phyloP scores from a whole-genome alignment of 2,888 invertebrate genomes.

The Polydrusus cervinus region DNA sequence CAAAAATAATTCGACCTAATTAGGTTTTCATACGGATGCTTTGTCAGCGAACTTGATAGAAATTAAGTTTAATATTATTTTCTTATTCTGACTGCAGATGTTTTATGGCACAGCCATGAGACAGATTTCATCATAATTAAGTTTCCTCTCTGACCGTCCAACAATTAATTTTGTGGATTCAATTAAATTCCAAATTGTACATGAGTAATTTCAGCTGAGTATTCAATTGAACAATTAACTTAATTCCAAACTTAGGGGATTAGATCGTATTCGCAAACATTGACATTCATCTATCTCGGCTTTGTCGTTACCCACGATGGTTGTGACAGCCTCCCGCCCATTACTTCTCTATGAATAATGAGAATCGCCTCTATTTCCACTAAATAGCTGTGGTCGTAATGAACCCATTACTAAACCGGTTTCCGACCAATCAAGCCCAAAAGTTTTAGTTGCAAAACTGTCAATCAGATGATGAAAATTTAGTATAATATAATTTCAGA shows the following conservation, averaged over 20 bases:
- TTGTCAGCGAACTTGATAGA: not conserved
- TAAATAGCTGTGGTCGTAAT: no score
- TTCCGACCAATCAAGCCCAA: no score
- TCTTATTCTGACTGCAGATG: constrained; percentile 17
- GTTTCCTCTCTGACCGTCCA: constrained; percentile 30
- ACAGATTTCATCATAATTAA: constrained; percentile 40
- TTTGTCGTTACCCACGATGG: not conserved
- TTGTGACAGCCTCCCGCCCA: no score
- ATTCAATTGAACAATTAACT: constrained; percentile 34
- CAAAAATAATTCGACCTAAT: not conserved
- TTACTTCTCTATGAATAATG: no score
- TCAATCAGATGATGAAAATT: no score
- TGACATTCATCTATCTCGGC: constrained; percentile 3
- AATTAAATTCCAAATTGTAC: constrained; percentile 39
- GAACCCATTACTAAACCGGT: no score
- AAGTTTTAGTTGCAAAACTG: no score
- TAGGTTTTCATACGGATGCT: constrained; percentile 1
- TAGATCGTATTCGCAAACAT: constrained; percentile 21
- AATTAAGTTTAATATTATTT: constrained; percentile 7
- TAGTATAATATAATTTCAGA: no score
- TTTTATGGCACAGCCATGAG: constrained; percentile 28
- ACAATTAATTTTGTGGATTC: constrained; percentile 41
- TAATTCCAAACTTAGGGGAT: constrained; percentile 29
- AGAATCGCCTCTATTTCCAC: not conserved
- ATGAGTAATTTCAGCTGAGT: constrained; percentile 34